Evolutionary conservation across 2,113 vertebrate species (phyloP).

Genomic region (Tupaia chinensis): DNA sequence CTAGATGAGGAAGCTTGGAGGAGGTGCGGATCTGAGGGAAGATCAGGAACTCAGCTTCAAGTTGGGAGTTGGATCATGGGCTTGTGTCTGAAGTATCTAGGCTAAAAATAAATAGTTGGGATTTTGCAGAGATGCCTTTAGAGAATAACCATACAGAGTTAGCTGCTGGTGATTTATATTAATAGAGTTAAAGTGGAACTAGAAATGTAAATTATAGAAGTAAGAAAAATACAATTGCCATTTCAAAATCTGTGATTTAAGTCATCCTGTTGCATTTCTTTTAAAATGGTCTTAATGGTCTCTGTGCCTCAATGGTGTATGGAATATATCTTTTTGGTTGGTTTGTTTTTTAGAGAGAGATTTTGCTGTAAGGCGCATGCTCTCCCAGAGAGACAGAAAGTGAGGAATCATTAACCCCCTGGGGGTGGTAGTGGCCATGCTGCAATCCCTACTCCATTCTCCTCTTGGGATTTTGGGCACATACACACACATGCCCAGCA

Average conservation of each 20-base stretch:
- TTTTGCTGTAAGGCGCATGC: too few relatives aligned
- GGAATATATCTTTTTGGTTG: neutral
- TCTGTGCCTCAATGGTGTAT: neutral
- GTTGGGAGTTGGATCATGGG: neutral
- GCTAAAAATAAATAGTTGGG: neutral
- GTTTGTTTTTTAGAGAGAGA: too few relatives aligned
- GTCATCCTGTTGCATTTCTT: neutral
- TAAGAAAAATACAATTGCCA: neutral
- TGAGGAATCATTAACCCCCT: too few relatives aligned
- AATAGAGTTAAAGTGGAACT: neutral
- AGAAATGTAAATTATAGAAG: neutral
- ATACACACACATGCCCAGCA: too few relatives aligned
- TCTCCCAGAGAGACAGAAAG: too few relatives aligned
- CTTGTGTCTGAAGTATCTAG: neutral
- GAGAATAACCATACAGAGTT: neutral
- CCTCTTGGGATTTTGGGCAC: too few relatives aligned
- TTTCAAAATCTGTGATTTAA: slow-evolving; percentile 21
- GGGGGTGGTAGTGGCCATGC: too few relatives aligned
- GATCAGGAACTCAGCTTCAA: neutral
- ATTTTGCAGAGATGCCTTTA: neutral
- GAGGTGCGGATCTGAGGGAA: neutral
- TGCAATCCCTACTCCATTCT: too few relatives aligned
- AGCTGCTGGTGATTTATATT: neutral
- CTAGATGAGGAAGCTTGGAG: neutral
- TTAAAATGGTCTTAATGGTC: neutral